Evolutionary conservation across 2,888 invertebrate genomes (phyloP), one percentile per base, ranked within the genome.

Genomic region (Scaptomyza parva): DNA sequence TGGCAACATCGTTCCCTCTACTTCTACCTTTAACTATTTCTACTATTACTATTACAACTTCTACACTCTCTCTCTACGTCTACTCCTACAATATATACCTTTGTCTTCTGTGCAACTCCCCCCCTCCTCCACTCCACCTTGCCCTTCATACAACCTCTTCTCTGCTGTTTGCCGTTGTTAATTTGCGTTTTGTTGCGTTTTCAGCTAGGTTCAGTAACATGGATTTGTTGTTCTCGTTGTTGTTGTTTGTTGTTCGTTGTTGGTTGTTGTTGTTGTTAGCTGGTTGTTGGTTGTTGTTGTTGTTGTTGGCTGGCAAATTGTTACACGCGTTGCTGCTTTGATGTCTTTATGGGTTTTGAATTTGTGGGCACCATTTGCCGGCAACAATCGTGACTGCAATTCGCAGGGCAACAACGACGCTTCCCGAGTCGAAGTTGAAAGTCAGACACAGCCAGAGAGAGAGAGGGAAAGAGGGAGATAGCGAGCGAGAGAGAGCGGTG

Each of bases 321-420:
- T 84, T 84, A 84, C 84, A 84, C 86, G 84, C 84, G 86, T 86
- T 85, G 83, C 78, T 85, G 86, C 86, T 83, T 83, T 83, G 82
- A 85, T 83, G 83, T 86, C 83, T 82, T 86, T 83, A 83, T 86
- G 86, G 86, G 83, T 83, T 85, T 83, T 86, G 83, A 77, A 83
- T 83, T 82, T 83, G 85, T 83, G 85, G 82, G 77, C 73, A 37
- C 73, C 72, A 66, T 74, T 74, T 62, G 74, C 62, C 66, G 66
- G 75, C 60, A 65, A 77, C 77, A 83, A 73, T 83, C 82, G 82
- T 83, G 82, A 83, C 85, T 83, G 82, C 77, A 74, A 81, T 85
- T 82, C 78, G 61, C 72, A 75, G 75, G 78, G 75, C 76, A 22
- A 40, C 66, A 54, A 33, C 37, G 14, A 33, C 37, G 14, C 14